phyloP scores from a whole-genome alignment of 1,140 invertebrate species.

The Campoletis sonorensis region DNA sequence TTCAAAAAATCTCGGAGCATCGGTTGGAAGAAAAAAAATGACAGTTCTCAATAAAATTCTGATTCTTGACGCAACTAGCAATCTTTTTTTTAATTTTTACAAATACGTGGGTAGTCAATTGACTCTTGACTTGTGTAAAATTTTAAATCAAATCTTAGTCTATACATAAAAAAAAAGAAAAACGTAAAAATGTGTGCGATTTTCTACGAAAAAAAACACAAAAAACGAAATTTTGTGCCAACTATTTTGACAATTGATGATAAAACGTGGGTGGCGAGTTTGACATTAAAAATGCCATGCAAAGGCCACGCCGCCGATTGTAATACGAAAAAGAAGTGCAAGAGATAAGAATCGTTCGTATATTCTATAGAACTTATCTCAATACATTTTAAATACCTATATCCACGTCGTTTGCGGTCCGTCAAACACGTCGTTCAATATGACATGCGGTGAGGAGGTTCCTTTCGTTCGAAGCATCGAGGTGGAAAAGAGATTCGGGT shows the following conservation, averaged over 20 bases:
- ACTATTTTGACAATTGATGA: neutral
- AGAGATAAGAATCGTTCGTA: neutral
- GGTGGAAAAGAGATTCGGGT: conserved; percentile 26
- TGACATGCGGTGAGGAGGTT: conserved; percentile 18
- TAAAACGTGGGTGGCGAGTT: neutral
- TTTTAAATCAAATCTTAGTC: too few species aligned
- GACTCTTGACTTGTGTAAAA: too few species aligned
- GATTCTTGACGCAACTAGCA: neutral
- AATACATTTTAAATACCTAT: conserved; percentile 21
- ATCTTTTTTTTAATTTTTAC: neutral
- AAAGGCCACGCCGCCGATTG: neutral
- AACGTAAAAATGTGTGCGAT: too few species aligned
- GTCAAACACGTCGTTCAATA: conserved; percentile 24
- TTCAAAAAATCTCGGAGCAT: too few species aligned
- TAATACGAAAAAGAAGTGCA: neutral
- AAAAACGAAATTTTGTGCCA: neutral
- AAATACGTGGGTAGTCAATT: neutral
- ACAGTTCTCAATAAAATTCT: too few species aligned
- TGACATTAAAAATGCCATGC: neutral
- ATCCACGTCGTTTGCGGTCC: conserved; percentile 15
- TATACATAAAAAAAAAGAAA: too few species aligned
- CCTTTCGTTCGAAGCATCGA: conserved; percentile 19
- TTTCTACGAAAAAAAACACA: too few species aligned
- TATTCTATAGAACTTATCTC: conserved; percentile 4
- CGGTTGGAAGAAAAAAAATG: too few species aligned